A percentile compares a stretch with the other conserved stretches of the same genome.
Evolutionary conservation across 2,888 invertebrate species (phyloP).

Genomic region (Helicoverpa assulta): DNA sequence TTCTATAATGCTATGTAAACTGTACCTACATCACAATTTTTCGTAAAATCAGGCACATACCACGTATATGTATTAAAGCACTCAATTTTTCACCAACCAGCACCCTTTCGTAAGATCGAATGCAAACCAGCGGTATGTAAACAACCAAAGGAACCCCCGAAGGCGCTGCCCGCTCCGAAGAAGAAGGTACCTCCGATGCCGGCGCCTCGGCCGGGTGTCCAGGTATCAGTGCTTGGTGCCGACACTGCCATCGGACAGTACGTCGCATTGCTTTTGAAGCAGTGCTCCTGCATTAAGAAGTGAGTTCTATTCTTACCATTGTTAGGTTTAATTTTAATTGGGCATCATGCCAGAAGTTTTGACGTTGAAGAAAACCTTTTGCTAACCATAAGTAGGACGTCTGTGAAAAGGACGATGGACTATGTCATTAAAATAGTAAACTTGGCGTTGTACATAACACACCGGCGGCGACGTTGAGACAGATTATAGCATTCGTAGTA

Average conservation of each 20-base stretch:
- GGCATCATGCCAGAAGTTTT: not conserved
- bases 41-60: accelerated
- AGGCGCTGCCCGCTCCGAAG: conserved; percentile 72
- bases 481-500: not conserved
- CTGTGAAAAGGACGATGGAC: too few species aligned
- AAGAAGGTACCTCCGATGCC: conserved; percentile 69
- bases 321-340: not conserved
- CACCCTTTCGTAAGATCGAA: conserved; percentile 80
- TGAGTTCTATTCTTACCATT: conserved; percentile 65
- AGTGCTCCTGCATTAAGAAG: conserved; percentile 87
- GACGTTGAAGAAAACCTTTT: not conserved
- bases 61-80: not conserved
- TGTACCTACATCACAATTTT: not conserved
- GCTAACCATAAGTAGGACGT: not conserved
- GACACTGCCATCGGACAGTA: conserved; percentile 87
- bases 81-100: conserved; percentile 60
- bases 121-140: conserved; percentile 64
- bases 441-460: too few species aligned
- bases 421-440: too few species aligned
- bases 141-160: conserved; percentile 60
- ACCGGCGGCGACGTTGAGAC: too few species aligned
- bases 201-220: conserved; percentile 77
- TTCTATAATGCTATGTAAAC: not conserved
- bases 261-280: conserved; percentile 87
- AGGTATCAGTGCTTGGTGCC: conserved; percentile 88